Base-by-base conservation (phyloP, 1,140 invertebrate species). In the Cotesia glomerata region DNA sequence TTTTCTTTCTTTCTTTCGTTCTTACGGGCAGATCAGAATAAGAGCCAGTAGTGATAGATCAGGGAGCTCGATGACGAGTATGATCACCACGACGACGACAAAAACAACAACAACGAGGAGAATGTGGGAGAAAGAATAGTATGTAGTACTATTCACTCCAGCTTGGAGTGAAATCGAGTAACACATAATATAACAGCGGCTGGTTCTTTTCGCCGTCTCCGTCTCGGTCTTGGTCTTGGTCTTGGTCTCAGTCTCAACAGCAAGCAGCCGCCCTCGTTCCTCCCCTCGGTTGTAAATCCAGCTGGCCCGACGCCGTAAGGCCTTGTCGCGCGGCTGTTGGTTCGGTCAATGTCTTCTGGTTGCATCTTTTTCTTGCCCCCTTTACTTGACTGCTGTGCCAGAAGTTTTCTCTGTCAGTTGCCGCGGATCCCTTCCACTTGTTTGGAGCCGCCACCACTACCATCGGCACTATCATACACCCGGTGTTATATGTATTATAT, bases 321-420 rank as follows among this genome's bases (percentile, higher is more conserved):
- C 78, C 80, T 80, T 79, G 81, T 83, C 82, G 80, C 76, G 76
- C 80, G 81, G 82, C 80, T 84, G 78, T 82, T 82, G 78, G 79
- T 84, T 85, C 86, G 85, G 86, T 86, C 86, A 86, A 86, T 86
- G 86, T 87, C 85, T 87, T 81, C 76, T 80, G 74, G 77, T 76
- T 79, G 77, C 77, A 77, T 81, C 79, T 72, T 69, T 71, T 70
- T 75, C 74, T 61, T 70, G 58, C 75, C 62, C 66, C n/a, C 56
- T 26, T 61, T 56, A 4, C 58, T 36, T 58, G 32, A 35, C 54
- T 36, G 54, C 63, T 64, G 14, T 39, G 45, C 32, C 49, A 58
- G 36, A 18, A 13, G 39, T 2, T 8, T 39, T 56, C 32, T 36
- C 49, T 49, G 49, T 32, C 39, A 32, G 68, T 49, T 11, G 39